A percentile compares a stretch with the other conserved stretches of the same genome.
Conservation (phyloP, 2,113 vertebrate genomes). For the Conger conger region DNA sequence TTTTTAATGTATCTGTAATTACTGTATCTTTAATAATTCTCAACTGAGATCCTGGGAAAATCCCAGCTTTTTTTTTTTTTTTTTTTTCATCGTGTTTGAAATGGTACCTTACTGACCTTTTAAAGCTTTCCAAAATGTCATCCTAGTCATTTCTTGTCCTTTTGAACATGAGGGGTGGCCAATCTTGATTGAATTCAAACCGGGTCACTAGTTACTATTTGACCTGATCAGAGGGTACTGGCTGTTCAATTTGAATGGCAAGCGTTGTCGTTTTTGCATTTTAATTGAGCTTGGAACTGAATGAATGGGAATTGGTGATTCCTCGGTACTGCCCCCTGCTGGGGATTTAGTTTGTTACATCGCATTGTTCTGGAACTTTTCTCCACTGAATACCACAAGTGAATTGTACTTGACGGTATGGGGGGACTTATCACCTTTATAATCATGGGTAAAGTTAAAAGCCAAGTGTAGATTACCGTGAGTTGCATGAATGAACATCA, state of each 20-base stretch:
- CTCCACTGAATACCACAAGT: not conserved
- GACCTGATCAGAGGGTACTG: not conserved
- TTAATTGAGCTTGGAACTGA: not conserved
- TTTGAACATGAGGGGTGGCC: not conserved
- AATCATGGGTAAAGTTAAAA: not conserved
- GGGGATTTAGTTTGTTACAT: not conserved
- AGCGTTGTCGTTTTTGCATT: not conserved
- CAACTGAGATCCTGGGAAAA: not conserved
- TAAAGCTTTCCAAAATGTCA: not conserved
- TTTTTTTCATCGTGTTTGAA: not conserved
- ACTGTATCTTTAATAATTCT: not conserved
- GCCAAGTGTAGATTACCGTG: not conserved
- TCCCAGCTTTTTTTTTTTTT: not conserved
- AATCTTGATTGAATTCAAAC: not conserved
- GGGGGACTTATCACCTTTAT: not conserved
- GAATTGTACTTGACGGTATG: not conserved
- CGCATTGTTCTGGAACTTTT: not conserved
- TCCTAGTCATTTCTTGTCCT: not conserved
- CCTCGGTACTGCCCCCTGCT: not conserved
- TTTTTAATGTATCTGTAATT: not conserved
- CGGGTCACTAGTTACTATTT: not conserved
- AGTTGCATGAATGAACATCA: not conserved
- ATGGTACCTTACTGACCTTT: not conserved
- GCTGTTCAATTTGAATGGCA: not conserved
- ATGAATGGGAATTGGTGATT: not conserved